Evolutionary conservation across 2,888 invertebrate species (phyloP).

Genomic region (Acrobasis suavella): DNA sequence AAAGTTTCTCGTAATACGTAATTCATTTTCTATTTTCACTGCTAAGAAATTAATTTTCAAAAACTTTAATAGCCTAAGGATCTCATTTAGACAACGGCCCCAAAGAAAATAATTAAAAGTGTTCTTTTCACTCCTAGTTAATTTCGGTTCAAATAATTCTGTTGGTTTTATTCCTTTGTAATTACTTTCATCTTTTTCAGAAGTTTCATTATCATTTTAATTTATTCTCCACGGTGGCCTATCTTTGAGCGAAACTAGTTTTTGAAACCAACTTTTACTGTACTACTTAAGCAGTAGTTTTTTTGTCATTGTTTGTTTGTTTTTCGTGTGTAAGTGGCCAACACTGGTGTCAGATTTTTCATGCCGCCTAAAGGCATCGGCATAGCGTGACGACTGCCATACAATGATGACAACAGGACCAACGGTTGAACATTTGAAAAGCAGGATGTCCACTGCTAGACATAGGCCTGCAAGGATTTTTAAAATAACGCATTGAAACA

Average conservation of each 20-base stretch:
- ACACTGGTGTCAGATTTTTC: no score
- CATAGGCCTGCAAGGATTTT: no score
- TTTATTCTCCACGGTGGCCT: background rate
- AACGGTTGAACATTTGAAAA: no score
- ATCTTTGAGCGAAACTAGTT: background rate
- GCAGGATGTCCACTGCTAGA: no score
- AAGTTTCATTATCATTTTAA: background rate
- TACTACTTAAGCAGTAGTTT: background rate
- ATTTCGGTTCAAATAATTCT: background rate
- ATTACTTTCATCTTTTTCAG: conserved; percentile 1
- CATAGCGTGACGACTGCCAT: no score
- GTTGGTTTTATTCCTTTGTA: conserved; percentile 13
- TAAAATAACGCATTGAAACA: no score
- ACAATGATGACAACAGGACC: no score
- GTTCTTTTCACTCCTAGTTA: background rate
- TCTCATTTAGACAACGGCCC: background rate
- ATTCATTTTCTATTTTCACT: no score
- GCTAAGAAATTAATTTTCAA: background rate
- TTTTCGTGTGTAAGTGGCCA: no score
- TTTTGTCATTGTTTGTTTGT: no score
- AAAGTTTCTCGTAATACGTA: no score
- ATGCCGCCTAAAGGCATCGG: no score
- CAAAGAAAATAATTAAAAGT: background rate
- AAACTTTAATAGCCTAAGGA: background rate
- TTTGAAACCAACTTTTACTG: background rate